Evolutionary conservation across 2,797 vertebrate species (phyloP), one percentile per base, ranked within the genome.

Genomic region (Ctenopoma kingsleyae): DNA sequence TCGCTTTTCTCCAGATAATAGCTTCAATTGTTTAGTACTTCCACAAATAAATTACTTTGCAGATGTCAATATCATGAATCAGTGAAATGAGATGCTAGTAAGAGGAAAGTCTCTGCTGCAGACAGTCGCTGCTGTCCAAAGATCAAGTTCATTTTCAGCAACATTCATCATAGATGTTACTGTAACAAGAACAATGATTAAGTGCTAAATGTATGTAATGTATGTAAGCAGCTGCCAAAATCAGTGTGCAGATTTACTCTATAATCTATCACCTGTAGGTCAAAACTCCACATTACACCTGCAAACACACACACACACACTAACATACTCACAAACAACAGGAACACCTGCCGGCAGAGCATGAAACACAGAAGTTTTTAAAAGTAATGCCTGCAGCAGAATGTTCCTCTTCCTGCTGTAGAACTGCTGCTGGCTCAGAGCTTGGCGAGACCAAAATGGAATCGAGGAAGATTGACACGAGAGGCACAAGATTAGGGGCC

Each of bases 321-420:
- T 53, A 19, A 32, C 16, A 19, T 47, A 40, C 35, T 53, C 53
- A 47, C 50, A 66, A 22, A 52, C n/a, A 15, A 30, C 57, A 36
- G 46, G 52, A 63, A 66, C 49, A 64, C 58, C 67, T 71, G 63
- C 70, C 56, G 57, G 73, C 59, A 51, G 56, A 79, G 52, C 40
- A 13, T 36, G 48, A 67, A 75, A 56, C 49, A 71, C 46, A 47
- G 51, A 68, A 61, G 41, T 61, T 80, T 67, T 68, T 43, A 63
- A 73, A 85, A 78, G 83, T 35, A 19, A 19, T 12, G 75, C 85
- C 83, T 78, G 61, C 53, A 70, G 86, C 80, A 50, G 57, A 71
- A 66, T 84, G 60, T 75, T 83, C 54, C 48, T 67, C 35, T 51
- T 52, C 46, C 70, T 67, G 66, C 59, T 64, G 80, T 12, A 58